Base-by-base conservation (phyloP, 1,140 invertebrate species). In the Vanessa atalanta region DNA sequence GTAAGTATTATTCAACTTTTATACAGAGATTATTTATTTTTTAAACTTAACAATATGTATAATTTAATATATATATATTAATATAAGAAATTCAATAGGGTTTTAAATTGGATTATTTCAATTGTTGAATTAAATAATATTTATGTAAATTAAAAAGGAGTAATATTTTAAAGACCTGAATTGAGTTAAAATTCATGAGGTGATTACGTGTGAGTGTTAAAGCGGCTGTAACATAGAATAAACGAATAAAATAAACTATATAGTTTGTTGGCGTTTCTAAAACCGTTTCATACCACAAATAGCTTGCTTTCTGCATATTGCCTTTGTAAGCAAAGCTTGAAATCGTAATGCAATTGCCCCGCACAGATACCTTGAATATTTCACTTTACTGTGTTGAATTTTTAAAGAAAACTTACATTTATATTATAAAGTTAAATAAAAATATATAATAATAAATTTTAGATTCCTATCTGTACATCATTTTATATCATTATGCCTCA, bases 251-350 rank as follows among this genome's bases (percentile, higher is more conserved):
- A 67, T 13, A 47, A 67, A 73, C n/a, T 11, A 31, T 63, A 23
- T 48, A 63, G 63, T 67, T 67, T 61, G 65, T 73, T 67, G 53
- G 71, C 47, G 15, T 73, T 73, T 73, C 72, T 73, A 68, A 73
- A 60, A 69, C 53, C 65, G 60, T 69, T 68, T 64, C 60, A 51
- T 68, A 73, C 72, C 66, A 50, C 65, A 69, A 73, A 73, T 73
- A 73, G 66, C 66, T 64, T 65, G 65, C 65, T 61, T 69, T 73
- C 57, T 73, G 66, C 55, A 73, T 73, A 73, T 53, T 73, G 72
- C 72, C 48, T 69, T 64, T 69, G 72, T 73, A 73, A 69, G 55
- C 57, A 65, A 73, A 73, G 47, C 57, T 67, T 68, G 53, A 20
- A 57, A 57, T 23, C 53, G 16, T 57, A 57, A 61, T 63, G 65